Evolutionary conservation across 2,888 invertebrate genomes (phyloP).

Genomic region (Ornithoptera priamus): DNA sequence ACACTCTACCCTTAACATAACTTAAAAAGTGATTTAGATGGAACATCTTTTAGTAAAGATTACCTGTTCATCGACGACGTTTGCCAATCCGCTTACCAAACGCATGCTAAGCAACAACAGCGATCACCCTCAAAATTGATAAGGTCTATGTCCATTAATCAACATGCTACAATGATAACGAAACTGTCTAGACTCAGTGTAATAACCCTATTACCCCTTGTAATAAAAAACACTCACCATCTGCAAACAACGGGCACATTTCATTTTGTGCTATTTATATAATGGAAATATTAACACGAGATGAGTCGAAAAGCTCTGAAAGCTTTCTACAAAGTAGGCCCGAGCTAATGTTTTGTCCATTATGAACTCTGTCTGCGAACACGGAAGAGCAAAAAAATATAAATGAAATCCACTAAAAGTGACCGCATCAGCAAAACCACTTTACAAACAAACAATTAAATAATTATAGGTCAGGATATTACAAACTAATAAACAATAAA

Average conservation of each 20-base stretch:
- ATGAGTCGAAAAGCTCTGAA: slow-evolving; percentile 64
- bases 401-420: slow-evolving; percentile 55
- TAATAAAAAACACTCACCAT: neutral
- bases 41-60: too few relatives aligned
- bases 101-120: too few relatives aligned
- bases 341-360: slow-evolving; percentile 73
- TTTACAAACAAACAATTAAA: slow-evolving; percentile 32
- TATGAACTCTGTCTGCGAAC: slow-evolving; percentile 55
- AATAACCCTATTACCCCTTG: neutral
- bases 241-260: slow-evolving; percentile 10
- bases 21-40: too few relatives aligned
- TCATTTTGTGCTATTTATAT: slow-evolving; percentile 31
- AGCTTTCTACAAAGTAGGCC: slow-evolving; percentile 69
- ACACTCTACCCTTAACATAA: too few relatives aligned
- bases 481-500: neutral
- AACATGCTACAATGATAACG: too few relatives aligned
- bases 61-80: too few relatives aligned
- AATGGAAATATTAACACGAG: slow-evolving; percentile 49
- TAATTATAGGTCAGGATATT: neutral
- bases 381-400: slow-evolving; percentile 57
- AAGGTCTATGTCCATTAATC: too few relatives aligned
- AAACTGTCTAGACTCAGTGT: neutral
- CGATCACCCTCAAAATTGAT: too few relatives aligned
- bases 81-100: too few relatives aligned
- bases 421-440: slow-evolving; percentile 42